Conservation (phyloP, 2,888 invertebrate species). For the Escarpia spicata region DNA sequence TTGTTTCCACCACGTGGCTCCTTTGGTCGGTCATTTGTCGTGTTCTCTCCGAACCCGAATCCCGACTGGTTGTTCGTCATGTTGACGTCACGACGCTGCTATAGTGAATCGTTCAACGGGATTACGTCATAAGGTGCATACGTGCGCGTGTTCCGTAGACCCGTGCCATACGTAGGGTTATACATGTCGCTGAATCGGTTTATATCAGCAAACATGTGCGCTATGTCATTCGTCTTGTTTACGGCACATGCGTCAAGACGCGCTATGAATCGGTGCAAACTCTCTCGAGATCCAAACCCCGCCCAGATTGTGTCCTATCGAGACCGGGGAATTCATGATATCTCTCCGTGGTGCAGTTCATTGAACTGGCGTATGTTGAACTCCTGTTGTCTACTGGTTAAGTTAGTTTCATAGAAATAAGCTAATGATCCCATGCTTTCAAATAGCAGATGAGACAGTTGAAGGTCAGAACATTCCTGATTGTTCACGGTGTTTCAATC, state of each 20-base stretch:
- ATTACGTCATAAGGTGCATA: background rate
- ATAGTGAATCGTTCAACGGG: background rate
- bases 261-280: background rate
- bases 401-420: background rate
- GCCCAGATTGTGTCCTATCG: background rate
- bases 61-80: background rate
- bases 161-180: background rate
- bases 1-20: background rate
- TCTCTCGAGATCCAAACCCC: background rate
- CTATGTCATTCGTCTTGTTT: background rate
- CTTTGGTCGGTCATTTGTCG: background rate
- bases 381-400: background rate
- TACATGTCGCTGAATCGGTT: background rate
- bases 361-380: background rate
- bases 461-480: background rate
- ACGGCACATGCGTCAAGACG: background rate
- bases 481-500: background rate
- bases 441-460: background rate
- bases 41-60: background rate
- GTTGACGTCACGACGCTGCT: conserved; percentile 5
- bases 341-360: background rate
- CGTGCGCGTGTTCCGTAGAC: background rate
- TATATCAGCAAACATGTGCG: background rate
- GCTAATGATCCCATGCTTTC: background rate
- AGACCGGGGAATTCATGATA: background rate